Base-by-base conservation (phyloP, 1,140 invertebrate species). In the Drosophila takahashii region DNA sequence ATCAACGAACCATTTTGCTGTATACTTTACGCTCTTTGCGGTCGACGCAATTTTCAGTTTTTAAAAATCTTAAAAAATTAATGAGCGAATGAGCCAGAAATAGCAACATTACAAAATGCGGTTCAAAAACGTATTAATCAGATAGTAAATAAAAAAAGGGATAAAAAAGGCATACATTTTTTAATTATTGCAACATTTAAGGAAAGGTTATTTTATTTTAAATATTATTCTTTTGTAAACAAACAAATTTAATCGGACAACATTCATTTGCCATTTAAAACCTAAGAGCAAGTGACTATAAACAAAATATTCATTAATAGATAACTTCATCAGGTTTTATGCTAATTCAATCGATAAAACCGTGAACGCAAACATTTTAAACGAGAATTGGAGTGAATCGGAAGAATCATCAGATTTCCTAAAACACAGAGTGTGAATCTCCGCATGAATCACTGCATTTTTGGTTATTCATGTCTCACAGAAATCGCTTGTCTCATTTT, bases 1-100 rank as follows among this genome's bases (percentile, higher is more conserved):
- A 85, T 85, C 77, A 85, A 85, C 81, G 81, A 80, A 85, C 73
- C 81, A 66, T 85, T 85, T 79, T 77, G 81, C 66, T 72, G 77
- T 77, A 84, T 85, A 77, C 71, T 73, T 65, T 39, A 57, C 60
- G 29, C 51, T 61, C 72, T 58, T 15, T 80, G 81, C 61, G 79
- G 77, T 80, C 67, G 26, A 53, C 26, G 45, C 11, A 29, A 50
- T 61, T 34, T 18, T 39, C 29, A 10, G n/a, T 32, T 65, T 39
- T 32, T 37, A 44, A 54, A 65, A 50, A 36, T 18, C 18, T 47
- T 6, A 18, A 59, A 42, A 36, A 59, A 45, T 3, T 22, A 70
- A 53, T 6, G 3, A 16, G 16, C 34, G 10, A 44, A 44, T 4
- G 22, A 18, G 15, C 1, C 42, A n/a, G 34, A 11, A 13, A 36